phyloP scores from a whole-genome alignment of 2,113 vertebrate genomes.

The Terrapene triunguis region DNA sequence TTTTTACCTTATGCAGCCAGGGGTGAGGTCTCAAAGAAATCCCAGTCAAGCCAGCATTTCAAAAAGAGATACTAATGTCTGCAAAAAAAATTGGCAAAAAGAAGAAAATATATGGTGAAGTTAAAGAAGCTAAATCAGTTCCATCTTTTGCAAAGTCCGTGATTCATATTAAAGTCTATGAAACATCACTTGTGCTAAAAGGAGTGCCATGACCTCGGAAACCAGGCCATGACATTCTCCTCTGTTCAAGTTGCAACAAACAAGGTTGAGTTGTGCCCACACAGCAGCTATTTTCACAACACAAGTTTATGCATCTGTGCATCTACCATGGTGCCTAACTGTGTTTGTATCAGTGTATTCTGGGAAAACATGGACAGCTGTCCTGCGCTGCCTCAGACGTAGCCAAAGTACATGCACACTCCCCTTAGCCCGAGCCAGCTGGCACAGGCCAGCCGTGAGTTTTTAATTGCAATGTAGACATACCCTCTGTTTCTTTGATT shows the following conservation, averaged over 20 bases:
- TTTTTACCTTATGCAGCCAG: neutral
- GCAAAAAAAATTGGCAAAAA: neutral
- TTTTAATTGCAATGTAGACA: too few species aligned
- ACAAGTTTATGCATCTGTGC: neutral
- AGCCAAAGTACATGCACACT: neutral
- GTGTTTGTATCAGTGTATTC: neutral
- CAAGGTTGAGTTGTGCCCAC: neutral
- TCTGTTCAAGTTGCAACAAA: neutral
- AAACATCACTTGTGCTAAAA: neutral
- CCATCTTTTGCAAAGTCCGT: neutral
- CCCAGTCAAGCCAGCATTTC: neutral
- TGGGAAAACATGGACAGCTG: neutral
- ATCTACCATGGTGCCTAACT: neutral
- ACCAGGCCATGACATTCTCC: neutral
- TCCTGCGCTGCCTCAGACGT: neutral
- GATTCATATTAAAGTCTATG: neutral
- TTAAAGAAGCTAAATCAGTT: neutral
- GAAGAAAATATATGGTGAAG: neutral
- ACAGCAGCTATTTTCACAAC: neutral
- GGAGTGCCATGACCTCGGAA: neutral
- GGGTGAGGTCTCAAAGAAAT: neutral
- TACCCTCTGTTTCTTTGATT: neutral
- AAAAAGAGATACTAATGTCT: neutral
- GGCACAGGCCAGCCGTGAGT: too few species aligned
- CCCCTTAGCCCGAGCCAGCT: too few species aligned